Percentiles rank a stretch among this genome's conserved stretches.
Evolutionary conservation across 1,140 invertebrate genomes (phyloP).

Genomic region (Tetraneura akinire): DNA sequence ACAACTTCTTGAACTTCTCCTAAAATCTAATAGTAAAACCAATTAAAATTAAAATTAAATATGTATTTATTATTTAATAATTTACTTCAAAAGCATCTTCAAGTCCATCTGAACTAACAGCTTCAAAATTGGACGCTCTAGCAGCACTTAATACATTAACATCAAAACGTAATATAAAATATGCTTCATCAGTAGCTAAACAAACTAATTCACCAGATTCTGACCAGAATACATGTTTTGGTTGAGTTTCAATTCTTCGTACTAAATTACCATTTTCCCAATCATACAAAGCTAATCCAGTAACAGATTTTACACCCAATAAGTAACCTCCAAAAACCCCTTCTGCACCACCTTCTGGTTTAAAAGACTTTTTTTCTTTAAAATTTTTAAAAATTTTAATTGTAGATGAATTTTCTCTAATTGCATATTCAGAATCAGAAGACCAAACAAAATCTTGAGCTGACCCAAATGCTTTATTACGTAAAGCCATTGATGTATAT

Average conservation of each 20-base stretch:
- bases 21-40: constrained; percentile 69
- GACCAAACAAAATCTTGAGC: constrained; percentile 99
- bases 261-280: constrained; percentile 94
- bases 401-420: constrained; percentile 85
- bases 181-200: constrained; percentile 92
- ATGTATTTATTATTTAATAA: constrained; percentile 8
- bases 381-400: constrained; percentile 98
- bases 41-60: constrained; percentile 39
- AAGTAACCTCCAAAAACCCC: constrained; percentile 95
- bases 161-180: constrained; percentile 93
- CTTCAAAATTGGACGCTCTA: constrained; percentile 52
- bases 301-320: constrained; percentile 90
- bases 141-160: constrained; percentile 73
- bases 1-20: constrained; percentile 90
- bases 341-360: constrained; percentile 94
- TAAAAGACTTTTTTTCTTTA: constrained; percentile 93
- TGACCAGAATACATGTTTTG: constrained; percentile 94
- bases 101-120: constrained; percentile 86
- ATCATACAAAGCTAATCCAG: constrained; percentile 93
- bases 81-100: constrained; percentile 94
- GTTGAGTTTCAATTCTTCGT: constrained; percentile 93
- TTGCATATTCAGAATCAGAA: constrained; percentile 91
- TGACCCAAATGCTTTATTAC: constrained; percentile 98
- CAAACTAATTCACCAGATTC: constrained; percentile 94
- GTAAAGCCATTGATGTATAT: constrained; percentile 97